These are phyloP conservation scores for Pseudopodoces humilis DNA, from an alignment of 2,113 vertebrate species.

Conservation along the genomic window DNA sequence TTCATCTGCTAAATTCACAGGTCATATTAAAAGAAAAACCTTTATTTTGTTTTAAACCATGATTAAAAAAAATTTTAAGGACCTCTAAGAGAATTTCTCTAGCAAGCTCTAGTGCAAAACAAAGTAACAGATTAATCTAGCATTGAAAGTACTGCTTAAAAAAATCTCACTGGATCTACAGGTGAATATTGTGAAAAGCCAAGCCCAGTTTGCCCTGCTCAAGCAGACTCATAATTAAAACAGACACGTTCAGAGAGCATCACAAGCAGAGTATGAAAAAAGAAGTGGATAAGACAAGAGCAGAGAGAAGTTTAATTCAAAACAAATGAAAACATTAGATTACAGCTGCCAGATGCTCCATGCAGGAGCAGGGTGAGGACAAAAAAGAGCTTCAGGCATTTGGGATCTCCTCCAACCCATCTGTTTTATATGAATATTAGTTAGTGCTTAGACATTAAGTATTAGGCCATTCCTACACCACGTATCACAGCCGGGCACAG, in stretches of 20 bases:
- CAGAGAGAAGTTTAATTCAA: background rate
- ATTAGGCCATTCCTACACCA: background rate
- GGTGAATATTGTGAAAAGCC: background rate
- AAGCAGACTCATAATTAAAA: background rate
- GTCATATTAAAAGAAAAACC: background rate
- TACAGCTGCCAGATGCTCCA: background rate
- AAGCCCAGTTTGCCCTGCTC: background rate
- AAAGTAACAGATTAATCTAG: background rate
- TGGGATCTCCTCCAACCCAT: constrained; percentile 4
- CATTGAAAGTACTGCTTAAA: background rate
- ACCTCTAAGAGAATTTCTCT: background rate
- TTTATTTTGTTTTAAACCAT: background rate
- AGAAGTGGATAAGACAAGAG: background rate
- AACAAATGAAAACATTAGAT: background rate
- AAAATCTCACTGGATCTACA: background rate
- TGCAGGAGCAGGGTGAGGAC: background rate
- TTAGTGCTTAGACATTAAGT: background rate
- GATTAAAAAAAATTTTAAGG: background rate
- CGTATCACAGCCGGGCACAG: background rate
- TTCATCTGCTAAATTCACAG: background rate
- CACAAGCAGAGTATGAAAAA: background rate
- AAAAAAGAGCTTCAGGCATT: background rate
- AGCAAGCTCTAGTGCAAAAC: background rate
- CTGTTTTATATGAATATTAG: constrained; percentile 15
- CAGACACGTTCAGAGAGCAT: background rate